These are phyloP conservation scores for Stigmatopora argus DNA, from an alignment of 2,113 vertebrate species.

Conservation along the genomic window DNA sequence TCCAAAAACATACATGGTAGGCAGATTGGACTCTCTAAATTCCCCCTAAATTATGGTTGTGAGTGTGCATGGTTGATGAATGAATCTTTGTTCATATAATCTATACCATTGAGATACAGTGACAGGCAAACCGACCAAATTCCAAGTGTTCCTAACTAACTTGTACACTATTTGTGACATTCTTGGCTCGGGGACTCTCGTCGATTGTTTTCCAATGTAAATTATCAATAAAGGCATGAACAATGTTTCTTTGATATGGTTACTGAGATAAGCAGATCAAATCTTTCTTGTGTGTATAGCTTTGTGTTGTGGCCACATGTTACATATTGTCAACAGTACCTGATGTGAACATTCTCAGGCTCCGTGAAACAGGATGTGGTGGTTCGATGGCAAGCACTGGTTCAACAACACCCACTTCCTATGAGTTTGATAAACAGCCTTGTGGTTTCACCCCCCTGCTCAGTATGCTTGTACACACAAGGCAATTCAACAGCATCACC, in stretches of 20 bases:
- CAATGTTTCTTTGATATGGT: neutral
- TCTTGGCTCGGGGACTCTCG: neutral
- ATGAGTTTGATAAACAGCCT: constrained; percentile 66
- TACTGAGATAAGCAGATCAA: neutral
- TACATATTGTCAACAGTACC: constrained; percentile 39
- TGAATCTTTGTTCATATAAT: too few relatives aligned
- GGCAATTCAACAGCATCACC: constrained; percentile 45
- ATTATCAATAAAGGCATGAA: neutral
- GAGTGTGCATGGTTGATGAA: too few relatives aligned
- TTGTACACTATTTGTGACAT: neutral
- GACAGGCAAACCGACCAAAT: too few relatives aligned
- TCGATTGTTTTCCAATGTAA: neutral
- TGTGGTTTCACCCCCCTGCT: constrained; percentile 58
- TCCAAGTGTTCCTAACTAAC: too few relatives aligned
- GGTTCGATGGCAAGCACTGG: constrained; percentile 52
- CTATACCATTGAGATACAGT: too few relatives aligned
- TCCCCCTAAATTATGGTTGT: too few relatives aligned
- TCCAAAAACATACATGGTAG: too few relatives aligned
- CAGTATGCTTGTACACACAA: constrained; percentile 33
- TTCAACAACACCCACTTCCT: constrained; percentile 70
- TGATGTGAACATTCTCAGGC: constrained; percentile 44
- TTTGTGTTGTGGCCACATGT: constrained; percentile 1
- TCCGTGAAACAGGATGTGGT: constrained; percentile 67
- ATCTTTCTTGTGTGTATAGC: neutral
- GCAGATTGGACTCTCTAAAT: too few relatives aligned